Evolutionary conservation across 2,888 invertebrate genomes (phyloP).

Genomic region (Copidosoma aretas): DNA sequence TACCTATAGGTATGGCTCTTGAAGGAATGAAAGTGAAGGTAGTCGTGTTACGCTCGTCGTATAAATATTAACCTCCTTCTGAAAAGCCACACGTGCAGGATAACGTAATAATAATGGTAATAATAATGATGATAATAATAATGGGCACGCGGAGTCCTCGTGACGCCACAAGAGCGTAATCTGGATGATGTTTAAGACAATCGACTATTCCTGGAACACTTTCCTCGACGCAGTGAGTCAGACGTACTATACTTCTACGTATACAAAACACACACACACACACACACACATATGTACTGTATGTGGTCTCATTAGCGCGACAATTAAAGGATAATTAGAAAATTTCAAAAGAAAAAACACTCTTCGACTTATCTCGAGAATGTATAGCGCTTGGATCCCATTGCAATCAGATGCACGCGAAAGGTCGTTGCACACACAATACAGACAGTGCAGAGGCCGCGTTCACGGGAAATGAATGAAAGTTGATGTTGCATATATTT

Average conservation of each 20-base stretch:
- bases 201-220: conserved; percentile 25
- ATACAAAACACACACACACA: background rate
- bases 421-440: too few species aligned
- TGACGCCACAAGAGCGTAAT: background rate
- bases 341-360: too few species aligned
- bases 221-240: conserved; percentile 28
- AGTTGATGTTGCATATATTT: too few species aligned
- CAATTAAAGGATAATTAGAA: too few species aligned
- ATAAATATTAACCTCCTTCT: conserved; percentile 30
- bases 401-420: too few species aligned
- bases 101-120: background rate
- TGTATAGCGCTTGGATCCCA: too few species aligned
- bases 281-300: background rate
- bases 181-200: conserved; percentile 23
- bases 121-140: background rate
- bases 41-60: conserved; percentile 22
- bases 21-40: conserved; percentile 22
- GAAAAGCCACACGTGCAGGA: background rate
- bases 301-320: too few species aligned
- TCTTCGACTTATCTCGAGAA: too few species aligned
- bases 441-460: too few species aligned
- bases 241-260: background rate
- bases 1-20: background rate
- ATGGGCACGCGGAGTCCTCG: too few species aligned
- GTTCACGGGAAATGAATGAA: too few species aligned